phyloP scores from a whole-genome alignment of 1,140 invertebrate genomes.

The Drosophila bocki region DNA sequence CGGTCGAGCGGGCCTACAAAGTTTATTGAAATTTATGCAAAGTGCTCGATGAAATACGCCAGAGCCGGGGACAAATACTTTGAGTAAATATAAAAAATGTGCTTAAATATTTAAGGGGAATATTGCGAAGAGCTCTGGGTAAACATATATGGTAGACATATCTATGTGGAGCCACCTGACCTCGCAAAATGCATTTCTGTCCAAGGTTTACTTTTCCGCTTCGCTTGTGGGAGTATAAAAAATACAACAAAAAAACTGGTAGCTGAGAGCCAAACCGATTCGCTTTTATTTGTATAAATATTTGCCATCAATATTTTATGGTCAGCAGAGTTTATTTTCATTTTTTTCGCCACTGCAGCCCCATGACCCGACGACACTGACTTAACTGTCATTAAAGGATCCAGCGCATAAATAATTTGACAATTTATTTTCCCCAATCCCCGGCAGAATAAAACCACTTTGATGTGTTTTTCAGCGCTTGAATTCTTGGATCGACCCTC shows the following conservation, averaged over 20 bases:
- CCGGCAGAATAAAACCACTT: constrained; percentile 27
- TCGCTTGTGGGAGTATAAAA: constrained; percentile 6
- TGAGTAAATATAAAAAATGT: constrained; percentile 35
- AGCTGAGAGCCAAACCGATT: constrained; percentile 33
- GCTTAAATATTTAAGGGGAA: constrained; percentile 45
- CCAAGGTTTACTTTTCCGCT: constrained; percentile 40
- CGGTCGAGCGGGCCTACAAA: background rate
- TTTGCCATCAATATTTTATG: constrained; percentile 72
- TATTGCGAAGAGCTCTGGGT: constrained; percentile 26
- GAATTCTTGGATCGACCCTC: constrained; percentile 28
- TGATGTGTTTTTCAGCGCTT: constrained; percentile 34
- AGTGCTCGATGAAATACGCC: constrained; percentile 41
- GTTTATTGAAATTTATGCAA: constrained; percentile 53
- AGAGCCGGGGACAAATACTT: constrained; percentile 32
- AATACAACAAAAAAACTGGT: constrained; percentile 16
- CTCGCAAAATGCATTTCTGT: constrained; percentile 30
- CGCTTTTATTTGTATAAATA: constrained; percentile 52
- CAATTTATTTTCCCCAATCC: constrained; percentile 42
- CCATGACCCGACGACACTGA: constrained; percentile 49
- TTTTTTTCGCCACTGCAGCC: constrained; percentile 8
- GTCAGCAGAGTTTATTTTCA: constrained; percentile 50
- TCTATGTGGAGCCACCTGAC: constrained; percentile 27
- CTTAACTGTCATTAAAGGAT: constrained; percentile 67
- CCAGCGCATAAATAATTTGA: constrained; percentile 59
- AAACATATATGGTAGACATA: background rate